Evolutionary conservation across 2,888 invertebrate species (phyloP).

Genomic region (Aphodius sticticus): DNA sequence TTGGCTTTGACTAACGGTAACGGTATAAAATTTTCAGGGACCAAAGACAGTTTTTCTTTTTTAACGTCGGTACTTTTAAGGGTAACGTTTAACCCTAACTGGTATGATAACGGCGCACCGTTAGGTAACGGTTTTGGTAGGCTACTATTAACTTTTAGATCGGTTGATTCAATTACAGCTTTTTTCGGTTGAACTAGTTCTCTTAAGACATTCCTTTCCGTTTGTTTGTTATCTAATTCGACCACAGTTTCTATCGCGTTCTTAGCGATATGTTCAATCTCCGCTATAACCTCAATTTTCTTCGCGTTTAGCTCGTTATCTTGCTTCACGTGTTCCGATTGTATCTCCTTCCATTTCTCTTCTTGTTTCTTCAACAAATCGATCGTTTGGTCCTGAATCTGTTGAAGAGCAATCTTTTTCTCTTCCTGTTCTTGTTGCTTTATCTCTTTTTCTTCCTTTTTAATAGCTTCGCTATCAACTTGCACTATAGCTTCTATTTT

Average conservation of each 20-base stretch:
- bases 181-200: slow-evolving; percentile 22
- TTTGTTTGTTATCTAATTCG: slow-evolving; percentile 26
- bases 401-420: slow-evolving; percentile 51
- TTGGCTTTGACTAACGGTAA: slow-evolving; percentile 36
- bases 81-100: slow-evolving; percentile 35
- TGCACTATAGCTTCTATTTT: slow-evolving; percentile 44
- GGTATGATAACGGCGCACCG: slow-evolving; percentile 38
- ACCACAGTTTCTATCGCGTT: slow-evolving; percentile 50
- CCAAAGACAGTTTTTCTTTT: background rate
- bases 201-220: slow-evolving; percentile 20
- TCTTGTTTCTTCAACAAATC: slow-evolving; percentile 72
- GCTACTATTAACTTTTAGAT: slow-evolving; percentile 12
- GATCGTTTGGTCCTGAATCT: slow-evolving; percentile 48
- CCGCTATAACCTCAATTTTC: slow-evolving; percentile 40
- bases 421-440: slow-evolving; percentile 56
- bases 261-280: slow-evolving; percentile 55
- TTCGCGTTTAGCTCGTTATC: slow-evolving; percentile 47
- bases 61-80: slow-evolving; percentile 20
- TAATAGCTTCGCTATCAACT: slow-evolving; percentile 60
- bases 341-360: slow-evolving; percentile 24
- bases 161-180: slow-evolving; percentile 17
- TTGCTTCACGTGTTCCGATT: slow-evolving; percentile 39
- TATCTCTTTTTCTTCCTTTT: slow-evolving; percentile 59
- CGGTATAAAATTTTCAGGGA: slow-evolving; percentile 28
- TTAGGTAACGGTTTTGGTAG: slow-evolving; percentile 25